A percentile compares a stretch with the other conserved stretches of the same genome.
Conservation (phyloP, 1,140 invertebrate species). For the Heterodera carotae region DNA sequence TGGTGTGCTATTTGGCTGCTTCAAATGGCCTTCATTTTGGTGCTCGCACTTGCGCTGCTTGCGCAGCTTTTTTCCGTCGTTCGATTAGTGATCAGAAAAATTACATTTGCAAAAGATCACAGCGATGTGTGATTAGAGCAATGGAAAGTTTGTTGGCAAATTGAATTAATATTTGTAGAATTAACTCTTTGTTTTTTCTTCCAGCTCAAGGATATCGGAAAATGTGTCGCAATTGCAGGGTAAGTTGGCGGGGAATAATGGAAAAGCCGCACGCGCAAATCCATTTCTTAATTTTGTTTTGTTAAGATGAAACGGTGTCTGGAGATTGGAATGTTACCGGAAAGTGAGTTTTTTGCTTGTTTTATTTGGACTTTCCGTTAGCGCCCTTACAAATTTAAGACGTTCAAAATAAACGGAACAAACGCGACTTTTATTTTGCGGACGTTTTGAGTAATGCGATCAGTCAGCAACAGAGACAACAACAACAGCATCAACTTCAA, state of each 20-base stretch:
- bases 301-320: slow-evolving; percentile 50
- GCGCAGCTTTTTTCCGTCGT: slow-evolving; percentile 48
- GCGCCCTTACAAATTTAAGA: slow-evolving; percentile 35
- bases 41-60: slow-evolving; percentile 44
- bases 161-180: too few species aligned
- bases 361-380: background rate
- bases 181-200: slow-evolving; percentile 14
- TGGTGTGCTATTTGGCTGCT: slow-evolving; percentile 40
- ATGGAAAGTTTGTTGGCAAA: slow-evolving; percentile 32
- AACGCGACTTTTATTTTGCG: slow-evolving; percentile 40
- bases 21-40: slow-evolving; percentile 50
- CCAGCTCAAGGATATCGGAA: slow-evolving; percentile 53
- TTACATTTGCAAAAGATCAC: slow-evolving; percentile 46
- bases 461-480: slow-evolving; percentile 6
- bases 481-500: background rate
- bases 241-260: background rate
- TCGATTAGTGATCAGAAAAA: slow-evolving; percentile 47
- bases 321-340: slow-evolving; percentile 56
- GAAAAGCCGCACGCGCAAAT: background rate
- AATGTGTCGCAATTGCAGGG: slow-evolving; percentile 51
- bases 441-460: slow-evolving; percentile 13
- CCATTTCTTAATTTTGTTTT: background rate
- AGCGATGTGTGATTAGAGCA: slow-evolving; percentile 39
- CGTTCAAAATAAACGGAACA: slow-evolving; percentile 54
- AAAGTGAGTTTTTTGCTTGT: slow-evolving; percentile 44